Percentiles rank a stretch among this genome's conserved stretches.
These are phyloP conservation scores for Aramus guarauna DNA, from an alignment of 2,113 vertebrate species.

Conservation along the genomic window DNA sequence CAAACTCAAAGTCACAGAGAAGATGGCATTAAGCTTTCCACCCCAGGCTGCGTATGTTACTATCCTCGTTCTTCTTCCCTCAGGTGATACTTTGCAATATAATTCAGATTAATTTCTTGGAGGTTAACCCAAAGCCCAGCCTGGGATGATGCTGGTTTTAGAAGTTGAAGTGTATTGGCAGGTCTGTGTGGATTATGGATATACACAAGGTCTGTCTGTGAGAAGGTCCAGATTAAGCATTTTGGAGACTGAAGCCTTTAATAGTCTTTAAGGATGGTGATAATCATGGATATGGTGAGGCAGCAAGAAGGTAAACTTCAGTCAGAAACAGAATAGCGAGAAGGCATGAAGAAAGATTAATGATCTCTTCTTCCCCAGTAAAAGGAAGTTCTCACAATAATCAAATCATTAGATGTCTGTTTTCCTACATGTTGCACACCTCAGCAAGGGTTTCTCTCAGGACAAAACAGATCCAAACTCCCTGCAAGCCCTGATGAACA, in stretches of 20 bases:
- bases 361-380: background rate
- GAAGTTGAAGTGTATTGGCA: background rate
- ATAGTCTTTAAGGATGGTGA: background rate
- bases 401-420: too few relatives aligned
- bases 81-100: background rate
- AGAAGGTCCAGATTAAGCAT: background rate
- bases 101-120: background rate
- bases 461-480: background rate
- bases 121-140: background rate
- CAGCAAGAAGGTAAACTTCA: background rate
- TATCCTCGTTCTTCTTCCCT: fast-evolving
- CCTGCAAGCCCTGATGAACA: background rate
- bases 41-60: fast-evolving
- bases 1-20: background rate
- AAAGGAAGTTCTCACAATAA: background rate
- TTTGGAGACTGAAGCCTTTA: background rate
- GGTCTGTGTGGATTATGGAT: too few relatives aligned
- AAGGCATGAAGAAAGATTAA: background rate
- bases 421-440: too few relatives aligned
- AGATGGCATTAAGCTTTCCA: background rate
- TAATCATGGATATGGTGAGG: background rate
- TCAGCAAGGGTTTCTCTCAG: background rate
- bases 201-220: background rate
- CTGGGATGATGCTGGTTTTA: too few relatives aligned
- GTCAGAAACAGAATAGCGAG: background rate